Conservation (phyloP, 1,140 invertebrate species). For the Dendroctonus ponderosae region DNA sequence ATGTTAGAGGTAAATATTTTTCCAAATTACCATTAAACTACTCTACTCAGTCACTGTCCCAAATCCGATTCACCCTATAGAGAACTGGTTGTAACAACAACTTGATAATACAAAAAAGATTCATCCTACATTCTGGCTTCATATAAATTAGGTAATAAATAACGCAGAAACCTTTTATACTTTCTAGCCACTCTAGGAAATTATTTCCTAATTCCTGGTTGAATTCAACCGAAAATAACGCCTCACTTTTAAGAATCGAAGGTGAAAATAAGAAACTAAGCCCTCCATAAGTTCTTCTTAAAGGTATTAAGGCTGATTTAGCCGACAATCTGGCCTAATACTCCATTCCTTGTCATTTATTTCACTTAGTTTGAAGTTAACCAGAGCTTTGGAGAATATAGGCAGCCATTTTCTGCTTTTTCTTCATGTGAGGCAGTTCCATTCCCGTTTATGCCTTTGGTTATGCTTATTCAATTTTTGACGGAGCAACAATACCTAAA, state of each 20-base stretch:
- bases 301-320: conserved; percentile 36
- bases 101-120: too few species aligned
- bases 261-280: conserved; percentile 37
- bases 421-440: background rate
- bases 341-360: conserved; percentile 33
- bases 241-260: conserved; percentile 1
- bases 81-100: too few species aligned
- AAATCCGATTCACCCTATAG: too few species aligned
- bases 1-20: too few species aligned
- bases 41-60: too few species aligned
- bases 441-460: too few species aligned
- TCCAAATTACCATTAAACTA: too few species aligned
- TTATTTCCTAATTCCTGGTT: conserved; percentile 9
- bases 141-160: too few species aligned
- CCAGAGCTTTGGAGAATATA: conserved; percentile 13
- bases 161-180: background rate
- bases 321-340: conserved; percentile 37
- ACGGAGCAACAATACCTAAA: too few species aligned
- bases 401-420: conserved; percentile 5
- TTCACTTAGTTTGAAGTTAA: conserved; percentile 27
- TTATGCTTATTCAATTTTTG: too few species aligned
- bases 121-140: too few species aligned
- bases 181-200: background rate
- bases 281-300: conserved; percentile 37
- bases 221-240: background rate